Base-by-base conservation (phyloP, 2,888 invertebrate genomes). In the Drosophila seclusa region DNA sequence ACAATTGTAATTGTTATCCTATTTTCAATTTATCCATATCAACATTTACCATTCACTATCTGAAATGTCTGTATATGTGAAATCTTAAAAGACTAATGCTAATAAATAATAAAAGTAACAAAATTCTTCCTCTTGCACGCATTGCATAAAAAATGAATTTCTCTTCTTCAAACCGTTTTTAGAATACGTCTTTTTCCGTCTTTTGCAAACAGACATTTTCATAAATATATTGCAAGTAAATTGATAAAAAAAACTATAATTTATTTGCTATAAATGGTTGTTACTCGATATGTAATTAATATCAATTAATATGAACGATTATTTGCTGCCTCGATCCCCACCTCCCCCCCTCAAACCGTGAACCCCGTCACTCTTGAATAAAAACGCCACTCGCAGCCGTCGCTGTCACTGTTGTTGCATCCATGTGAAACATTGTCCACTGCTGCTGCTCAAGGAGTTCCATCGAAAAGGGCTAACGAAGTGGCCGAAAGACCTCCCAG, bases 401-500 rank as follows among this genome's bases (percentile, higher is more conserved):
- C 45, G 63, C 68, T 78, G 74, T 78, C 66, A 64, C n/a, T 38
- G 54, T 52, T 31, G 31, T 16, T 36, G 45, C 24, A 45, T 64
- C 68, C 78, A 80, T 76, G 78, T 83, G 70, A 82, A 82, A 83
- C 83, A 82, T 76, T 83, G 85, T 85, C 86, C 82, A 81, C 79
- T 55, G 49, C 34, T 31, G 49, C 16, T 54, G 62, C 71, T 83
- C 72, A 78, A 87, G 76, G 80, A 87, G 85, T 85, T 85, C 85
- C 83, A 76, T 59, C 70, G 83, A 87, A 87, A 77, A 61, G 66
- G 73, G 72, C 82, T 78, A 83, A 87, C 85, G 86, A 84, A 85
- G 87, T 87, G 80, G 82, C 76, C 68, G 38, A 67, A 42, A 83
- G 84, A 84, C 84, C 84, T 87, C 84, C 84, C 87, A 87, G 76